phyloP scores from a whole-genome alignment of 2,888 invertebrate genomes.

The Apomyelois bistriatella region DNA sequence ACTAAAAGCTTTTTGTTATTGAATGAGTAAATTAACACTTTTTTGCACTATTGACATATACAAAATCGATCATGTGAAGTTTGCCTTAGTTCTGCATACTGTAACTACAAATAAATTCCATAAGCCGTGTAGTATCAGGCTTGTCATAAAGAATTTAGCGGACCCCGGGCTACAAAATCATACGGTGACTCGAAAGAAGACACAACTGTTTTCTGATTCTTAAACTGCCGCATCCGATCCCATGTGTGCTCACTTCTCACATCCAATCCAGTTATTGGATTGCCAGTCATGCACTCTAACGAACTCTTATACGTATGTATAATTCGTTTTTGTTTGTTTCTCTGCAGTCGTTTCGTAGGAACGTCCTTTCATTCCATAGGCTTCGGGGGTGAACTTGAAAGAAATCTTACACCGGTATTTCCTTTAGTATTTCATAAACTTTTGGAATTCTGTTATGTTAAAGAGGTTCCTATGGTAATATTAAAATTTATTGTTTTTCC shows the following conservation, averaged over 20 bases:
- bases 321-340: slow-evolving; percentile 26
- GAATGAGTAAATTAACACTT: too few species aligned
- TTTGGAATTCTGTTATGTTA: background rate
- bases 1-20: too few species aligned
- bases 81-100: too few species aligned
- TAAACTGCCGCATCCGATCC: slow-evolving; percentile 38
- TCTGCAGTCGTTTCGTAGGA: slow-evolving; percentile 45
- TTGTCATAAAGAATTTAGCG: too few species aligned
- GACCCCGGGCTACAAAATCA: too few species aligned
- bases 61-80: too few species aligned
- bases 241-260: slow-evolving; percentile 15
- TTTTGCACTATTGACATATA: too few species aligned
- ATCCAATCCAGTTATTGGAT: slow-evolving; percentile 49
- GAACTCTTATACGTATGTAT: slow-evolving; percentile 50
- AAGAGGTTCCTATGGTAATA: background rate
- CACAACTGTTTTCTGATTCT: too few species aligned
- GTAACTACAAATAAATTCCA: too few species aligned
- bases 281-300: slow-evolving; percentile 77
- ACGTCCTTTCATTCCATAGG: slow-evolving; percentile 56
- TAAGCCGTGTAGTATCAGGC: too few species aligned
- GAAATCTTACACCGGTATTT: background rate
- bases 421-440: background rate
- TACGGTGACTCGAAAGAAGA: too few species aligned
- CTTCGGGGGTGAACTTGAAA: slow-evolving; percentile 24
- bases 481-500: too few species aligned